Evolutionary conservation across 92 coral and sea anemone genomes (phyloP).

Genomic region (Porites rus): DNA sequence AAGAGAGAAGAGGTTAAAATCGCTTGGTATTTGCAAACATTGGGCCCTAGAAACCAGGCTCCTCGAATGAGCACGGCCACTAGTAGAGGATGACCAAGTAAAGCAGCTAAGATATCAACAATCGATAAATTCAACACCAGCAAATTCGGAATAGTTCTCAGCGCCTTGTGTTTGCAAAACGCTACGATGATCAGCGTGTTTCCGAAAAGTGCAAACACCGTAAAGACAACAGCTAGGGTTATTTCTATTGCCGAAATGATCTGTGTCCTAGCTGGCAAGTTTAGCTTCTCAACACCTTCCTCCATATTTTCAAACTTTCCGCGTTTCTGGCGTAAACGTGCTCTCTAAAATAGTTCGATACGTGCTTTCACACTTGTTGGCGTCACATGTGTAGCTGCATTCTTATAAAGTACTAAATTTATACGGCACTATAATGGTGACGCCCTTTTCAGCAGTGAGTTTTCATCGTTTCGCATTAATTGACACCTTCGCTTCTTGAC

Average conservation of each 20-base stretch:
- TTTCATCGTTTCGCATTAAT: background rate
- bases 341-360: background rate
- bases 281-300: background rate
- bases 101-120: conserved; percentile 3
- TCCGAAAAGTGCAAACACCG: conserved; percentile 11
- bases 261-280: background rate
- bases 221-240: background rate
- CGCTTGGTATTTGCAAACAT: conserved; percentile 38
- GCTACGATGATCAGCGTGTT: conserved; percentile 21
- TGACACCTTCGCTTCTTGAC: background rate
- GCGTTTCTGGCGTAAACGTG: background rate
- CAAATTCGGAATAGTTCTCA: conserved; percentile 23
- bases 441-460: background rate
- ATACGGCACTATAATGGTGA: background rate
- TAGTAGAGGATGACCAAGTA: conserved; percentile 16
- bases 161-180: conserved; percentile 15
- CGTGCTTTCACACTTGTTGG: too few species aligned
- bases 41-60: conserved; percentile 11
- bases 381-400: too few species aligned
- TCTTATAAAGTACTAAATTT: too few species aligned
- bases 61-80: conserved; percentile 18
- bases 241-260: background rate
- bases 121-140: conserved; percentile 33
- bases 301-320: background rate
- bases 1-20: conserved; percentile 23